Conservation (phyloP, 2,797 vertebrate species). For the Xerus rutilus region DNA sequence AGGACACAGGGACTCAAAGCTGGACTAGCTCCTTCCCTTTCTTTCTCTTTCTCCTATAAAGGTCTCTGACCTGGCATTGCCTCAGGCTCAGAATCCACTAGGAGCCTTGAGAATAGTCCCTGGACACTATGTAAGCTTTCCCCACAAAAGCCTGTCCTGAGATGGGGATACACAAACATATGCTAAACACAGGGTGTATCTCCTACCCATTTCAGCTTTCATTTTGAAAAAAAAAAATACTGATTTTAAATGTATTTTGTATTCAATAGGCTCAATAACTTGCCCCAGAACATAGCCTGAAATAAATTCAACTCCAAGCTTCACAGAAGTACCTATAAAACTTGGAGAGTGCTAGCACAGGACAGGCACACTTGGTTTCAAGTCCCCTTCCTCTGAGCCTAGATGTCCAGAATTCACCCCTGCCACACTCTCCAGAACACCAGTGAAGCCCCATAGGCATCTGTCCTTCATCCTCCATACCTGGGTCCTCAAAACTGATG, state of each 20-base stretch:
- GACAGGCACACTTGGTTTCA: neutral
- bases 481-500: neutral
- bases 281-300: constrained; percentile 29
- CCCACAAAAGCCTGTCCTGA: neutral
- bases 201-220: constrained; percentile 41
- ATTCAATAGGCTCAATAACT: constrained; percentile 15
- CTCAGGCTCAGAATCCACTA: constrained; percentile 35
- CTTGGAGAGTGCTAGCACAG: neutral
- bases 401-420: neutral
- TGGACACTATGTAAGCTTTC: neutral
- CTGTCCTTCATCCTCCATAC: neutral
- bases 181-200: neutral
- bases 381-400: neutral
- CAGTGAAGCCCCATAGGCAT: neutral
- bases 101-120: constrained; percentile 7
- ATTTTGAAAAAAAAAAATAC: neutral
- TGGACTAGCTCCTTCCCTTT: neutral
- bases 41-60: constrained; percentile 7
- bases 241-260: constrained; percentile 17
- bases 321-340: neutral
- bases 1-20: neutral
- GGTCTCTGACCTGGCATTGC: neutral
- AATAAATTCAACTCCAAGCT: constrained; percentile 41
- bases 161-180: neutral
- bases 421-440: neutral